These are phyloP conservation scores for Ryuthela nishihirai DNA, from an alignment of 2,888 invertebrate genomes.

Conservation along the genomic window DNA sequence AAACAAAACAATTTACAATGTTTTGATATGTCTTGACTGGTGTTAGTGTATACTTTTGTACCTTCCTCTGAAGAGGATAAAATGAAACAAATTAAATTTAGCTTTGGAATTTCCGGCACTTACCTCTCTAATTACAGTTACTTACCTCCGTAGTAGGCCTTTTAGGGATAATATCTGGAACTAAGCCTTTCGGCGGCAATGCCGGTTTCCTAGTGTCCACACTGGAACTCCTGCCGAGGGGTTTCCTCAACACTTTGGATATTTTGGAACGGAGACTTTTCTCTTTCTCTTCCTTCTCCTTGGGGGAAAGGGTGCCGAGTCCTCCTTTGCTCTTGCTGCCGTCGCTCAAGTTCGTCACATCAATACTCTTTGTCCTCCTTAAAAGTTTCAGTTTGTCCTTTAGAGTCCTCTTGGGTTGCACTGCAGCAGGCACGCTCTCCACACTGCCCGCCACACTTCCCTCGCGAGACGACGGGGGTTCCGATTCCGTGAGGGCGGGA, in stretches of 20 bases:
- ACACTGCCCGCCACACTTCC: constrained; percentile 59
- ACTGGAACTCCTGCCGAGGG: constrained; percentile 40
- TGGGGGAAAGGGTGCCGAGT: constrained; percentile 4
- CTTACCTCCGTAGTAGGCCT: constrained; percentile 26
- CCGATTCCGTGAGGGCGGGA: constrained; percentile 8
- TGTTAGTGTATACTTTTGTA: too few relatives aligned
- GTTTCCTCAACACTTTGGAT: constrained; percentile 42
- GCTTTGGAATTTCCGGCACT: too few relatives aligned
- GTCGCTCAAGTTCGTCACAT: constrained; percentile 56
- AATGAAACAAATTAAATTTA: too few relatives aligned
- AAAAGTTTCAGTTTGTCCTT: constrained; percentile 65
- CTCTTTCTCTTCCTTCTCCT: constrained; percentile 40
- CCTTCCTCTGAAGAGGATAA: too few relatives aligned
- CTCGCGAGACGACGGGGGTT: constrained; percentile 21
- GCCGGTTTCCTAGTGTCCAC: constrained; percentile 26
- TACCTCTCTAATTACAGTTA: too few relatives aligned
- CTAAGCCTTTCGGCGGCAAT: constrained; percentile 19
- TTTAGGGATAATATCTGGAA: constrained; percentile 26
- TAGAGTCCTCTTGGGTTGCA: constrained; percentile 19
- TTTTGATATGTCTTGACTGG: too few relatives aligned
- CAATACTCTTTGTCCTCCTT: constrained; percentile 77
- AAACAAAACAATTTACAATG: too few relatives aligned
- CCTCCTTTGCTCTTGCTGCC: constrained; percentile 31
- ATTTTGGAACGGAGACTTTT: constrained; percentile 43
- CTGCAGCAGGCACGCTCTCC: constrained; percentile 65